Conservation (phyloP, 2,797 vertebrate genomes). For the Catamblyrhynchus diadema region DNA sequence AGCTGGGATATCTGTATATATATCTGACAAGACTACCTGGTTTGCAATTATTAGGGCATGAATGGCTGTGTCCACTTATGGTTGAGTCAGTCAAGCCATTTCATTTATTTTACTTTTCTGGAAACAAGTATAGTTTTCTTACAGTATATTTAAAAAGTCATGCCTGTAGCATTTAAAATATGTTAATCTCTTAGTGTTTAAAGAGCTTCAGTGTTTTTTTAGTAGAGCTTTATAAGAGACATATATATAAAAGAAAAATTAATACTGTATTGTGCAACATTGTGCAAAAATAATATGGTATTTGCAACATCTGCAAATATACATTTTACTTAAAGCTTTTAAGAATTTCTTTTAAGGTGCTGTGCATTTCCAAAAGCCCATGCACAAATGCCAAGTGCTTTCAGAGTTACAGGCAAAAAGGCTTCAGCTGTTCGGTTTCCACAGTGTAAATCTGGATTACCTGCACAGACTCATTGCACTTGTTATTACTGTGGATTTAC, state of each 20-base stretch:
- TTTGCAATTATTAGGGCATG: neutral
- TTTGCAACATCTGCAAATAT: neutral
- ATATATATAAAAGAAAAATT: neutral
- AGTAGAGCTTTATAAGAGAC: neutral
- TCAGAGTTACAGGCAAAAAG: neutral
- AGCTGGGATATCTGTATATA: neutral
- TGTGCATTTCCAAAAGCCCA: neutral
- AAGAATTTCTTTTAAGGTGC: neutral
- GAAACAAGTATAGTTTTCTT: neutral
- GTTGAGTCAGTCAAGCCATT: neutral
- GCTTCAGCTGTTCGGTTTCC: neutral
- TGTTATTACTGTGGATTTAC: constrained; percentile 18
- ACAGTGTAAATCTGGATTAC: constrained; percentile 23
- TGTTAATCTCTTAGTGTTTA: neutral
- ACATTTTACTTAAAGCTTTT: neutral
- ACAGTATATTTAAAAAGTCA: neutral
- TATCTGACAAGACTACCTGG: neutral
- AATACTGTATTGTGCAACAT: neutral
- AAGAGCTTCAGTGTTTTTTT: neutral
- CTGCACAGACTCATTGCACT: neutral
- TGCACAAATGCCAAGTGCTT: neutral
- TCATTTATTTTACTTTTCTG: neutral
- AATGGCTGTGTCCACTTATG: neutral
- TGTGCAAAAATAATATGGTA: neutral
- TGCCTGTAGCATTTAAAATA: neutral